Evolutionary conservation across 2,797 vertebrate species (phyloP).

Genomic region (Bradypus variegatus): DNA sequence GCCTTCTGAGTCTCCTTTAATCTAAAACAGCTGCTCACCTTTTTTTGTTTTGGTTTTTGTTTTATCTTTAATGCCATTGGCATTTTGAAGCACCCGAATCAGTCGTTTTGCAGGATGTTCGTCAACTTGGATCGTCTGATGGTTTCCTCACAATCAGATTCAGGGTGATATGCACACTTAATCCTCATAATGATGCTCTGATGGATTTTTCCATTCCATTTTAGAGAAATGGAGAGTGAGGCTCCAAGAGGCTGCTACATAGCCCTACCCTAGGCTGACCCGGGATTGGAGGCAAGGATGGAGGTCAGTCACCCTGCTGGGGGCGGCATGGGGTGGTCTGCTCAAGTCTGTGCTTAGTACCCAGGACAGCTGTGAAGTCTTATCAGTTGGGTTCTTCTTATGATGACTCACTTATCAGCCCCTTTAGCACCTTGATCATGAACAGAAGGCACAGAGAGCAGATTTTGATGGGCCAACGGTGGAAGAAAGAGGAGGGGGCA

Average conservation of each 20-base stretch:
- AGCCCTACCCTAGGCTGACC: neutral
- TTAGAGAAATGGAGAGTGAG: neutral
- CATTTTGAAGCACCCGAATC: slow-evolving; percentile 1
- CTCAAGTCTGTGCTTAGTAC: neutral
- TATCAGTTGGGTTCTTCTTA: neutral
- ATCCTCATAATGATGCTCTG: neutral
- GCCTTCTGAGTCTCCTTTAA: neutral
- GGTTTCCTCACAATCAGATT: neutral
- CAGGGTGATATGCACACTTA: neutral
- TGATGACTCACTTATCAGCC: neutral
- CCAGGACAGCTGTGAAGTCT: neutral
- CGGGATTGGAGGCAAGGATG: neutral
- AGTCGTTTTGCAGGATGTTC: neutral
- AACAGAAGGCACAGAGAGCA: neutral
- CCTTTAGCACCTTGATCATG: neutral
- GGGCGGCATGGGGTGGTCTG: no score
- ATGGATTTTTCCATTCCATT: neutral
- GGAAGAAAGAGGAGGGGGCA: neutral
- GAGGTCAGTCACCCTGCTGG: no score
- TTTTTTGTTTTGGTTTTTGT: neutral
- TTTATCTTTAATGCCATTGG: neutral
- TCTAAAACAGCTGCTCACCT: neutral
- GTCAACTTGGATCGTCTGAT: neutral
- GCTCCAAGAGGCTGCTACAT: neutral
- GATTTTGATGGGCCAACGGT: neutral